A percentile compares a stretch with the other conserved stretches of the same genome.
Conservation (phyloP, 2,888 invertebrate species). For the Drosophila suboccidentalis region DNA sequence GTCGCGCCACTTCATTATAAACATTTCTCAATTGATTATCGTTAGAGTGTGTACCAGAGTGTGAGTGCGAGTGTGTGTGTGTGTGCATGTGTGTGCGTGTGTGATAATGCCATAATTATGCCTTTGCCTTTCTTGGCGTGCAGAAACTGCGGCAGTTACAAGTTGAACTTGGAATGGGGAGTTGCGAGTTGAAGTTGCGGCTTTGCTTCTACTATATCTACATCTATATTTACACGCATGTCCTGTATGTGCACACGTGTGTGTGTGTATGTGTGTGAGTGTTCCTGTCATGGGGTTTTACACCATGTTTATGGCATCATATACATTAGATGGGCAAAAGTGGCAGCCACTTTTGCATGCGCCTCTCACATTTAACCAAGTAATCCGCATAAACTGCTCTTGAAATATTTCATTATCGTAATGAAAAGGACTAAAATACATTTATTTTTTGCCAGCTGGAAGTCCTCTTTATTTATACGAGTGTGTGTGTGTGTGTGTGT, state of each 20-base stretch:
- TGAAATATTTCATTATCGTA: conserved; percentile 80
- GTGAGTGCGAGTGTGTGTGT: conserved; percentile 9
- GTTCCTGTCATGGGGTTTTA: conserved; percentile 59
- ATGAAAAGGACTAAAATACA: conserved; percentile 74
- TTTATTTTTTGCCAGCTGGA: conserved; percentile 62
- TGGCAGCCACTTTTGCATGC: conserved; percentile 69
- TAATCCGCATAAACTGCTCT: conserved; percentile 80
- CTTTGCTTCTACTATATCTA: conserved; percentile 40
- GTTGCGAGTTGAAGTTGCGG: conserved; percentile 57
- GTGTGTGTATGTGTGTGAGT: no score
- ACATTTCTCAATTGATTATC: conserved; percentile 82
- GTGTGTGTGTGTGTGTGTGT: conserved; percentile 1
- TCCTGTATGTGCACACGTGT: conserved; percentile 40
- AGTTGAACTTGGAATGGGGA: conserved; percentile 17
- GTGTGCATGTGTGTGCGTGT: conserved; percentile 45
- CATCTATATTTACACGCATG: conserved; percentile 76
- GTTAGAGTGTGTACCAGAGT: conserved; percentile 60
- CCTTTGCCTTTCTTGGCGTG: conserved; percentile 72
- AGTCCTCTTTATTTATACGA: conserved; percentile 32
- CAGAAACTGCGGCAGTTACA: conserved; percentile 29
- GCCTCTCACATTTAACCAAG: conserved; percentile 69
- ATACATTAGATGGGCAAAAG: conserved; percentile 26
- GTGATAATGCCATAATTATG: conserved; percentile 79
- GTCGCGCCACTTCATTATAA: conserved; percentile 78
- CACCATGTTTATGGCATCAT: conserved; percentile 66